Evolutionary conservation across 2,113 vertebrate genomes (phyloP), one percentile per base, ranked within the genome.

Genomic region (Equus przewalskii): DNA sequence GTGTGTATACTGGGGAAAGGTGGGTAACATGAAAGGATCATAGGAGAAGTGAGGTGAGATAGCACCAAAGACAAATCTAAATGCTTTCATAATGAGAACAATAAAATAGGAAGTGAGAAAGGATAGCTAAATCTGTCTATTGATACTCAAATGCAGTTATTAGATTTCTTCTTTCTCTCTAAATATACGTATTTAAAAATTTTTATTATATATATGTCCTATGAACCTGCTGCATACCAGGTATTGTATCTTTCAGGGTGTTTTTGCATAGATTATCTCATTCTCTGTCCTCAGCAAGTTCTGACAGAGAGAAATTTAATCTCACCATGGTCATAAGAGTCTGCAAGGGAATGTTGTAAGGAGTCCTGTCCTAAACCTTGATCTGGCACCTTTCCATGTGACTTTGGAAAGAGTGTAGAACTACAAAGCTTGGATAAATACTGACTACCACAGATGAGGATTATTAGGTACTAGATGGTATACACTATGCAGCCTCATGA

Each of bases 271-370:
- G 70, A 73, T 90, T 46, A 46, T n/a, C 14, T 75, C 15, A 51
- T 92, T 95, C 8, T 56, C 0, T 90, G 54, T 82, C 14, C 60
- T 79, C n/a, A 93, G 65, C 21, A 97, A 90, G 49, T 49, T 81
- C 21, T 56, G n/a, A 75, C 4, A 67, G 51, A 85, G 30, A 76
- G 28, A 56, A 15, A 15, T 7, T 72, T 64, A 56, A 33, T 73
- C 67, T 85, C 83, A 41, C 67, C 16, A 62, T 33, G 46, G 16
- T 76, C 14, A 33, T 69, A 22, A 73, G 69, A 22, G 16, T 88
- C 15, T 76, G 1, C 7, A 89, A 15, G 13, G 24, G 13, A 44
- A 46, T 80, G 18, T 30, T 58, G 0, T 67, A 46, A 64, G 46
- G 49, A 62, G 26, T 36, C 3, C 12, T 44, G 51, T 51, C 30